Evolutionary conservation across 2,888 invertebrate genomes (phyloP), one percentile per base, ranked within the genome.

Genomic region (Phoronis australis): DNA sequence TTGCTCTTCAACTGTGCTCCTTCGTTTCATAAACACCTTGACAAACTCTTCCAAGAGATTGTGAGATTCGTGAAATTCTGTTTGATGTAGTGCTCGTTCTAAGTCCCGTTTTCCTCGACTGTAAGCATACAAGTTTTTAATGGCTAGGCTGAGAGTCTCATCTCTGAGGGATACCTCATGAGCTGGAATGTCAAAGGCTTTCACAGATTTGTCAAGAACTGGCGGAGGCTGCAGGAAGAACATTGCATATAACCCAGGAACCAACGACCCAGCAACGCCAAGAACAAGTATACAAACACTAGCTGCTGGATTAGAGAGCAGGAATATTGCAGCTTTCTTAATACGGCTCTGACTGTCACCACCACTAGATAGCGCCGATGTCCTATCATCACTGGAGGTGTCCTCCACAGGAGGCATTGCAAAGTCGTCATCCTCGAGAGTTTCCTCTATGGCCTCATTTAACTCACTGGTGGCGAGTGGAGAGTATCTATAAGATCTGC

Each of bases 101-200:
- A 39, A 5, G 18, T 26, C 31, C 5, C 47, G 40, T n/a, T 21
- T 23, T n/a, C 31, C 15, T 35, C 41, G 25, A 15, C 5, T 6
- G 4, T 43, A 5, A n/a, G 15, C 15, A 22, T 43, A 22, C 26
- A 26, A 21, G 27, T 44, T 15, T 4, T n/a, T n/a, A 18, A 25
- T 43, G 20, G 54, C 57, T 15, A 38, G 21, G 20, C 20, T 2
- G 21, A 69, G 50, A 3, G 70, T 67, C 25, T 65, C 66, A 46
- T 58, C 65, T 41, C 65, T 51, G 24, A 59, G 49, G 6, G 68
- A 68, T 1, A 64, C 69, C 42, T 61, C 48, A 48, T 72, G 71
- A 45, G 69, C 63, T 25, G 72, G 72, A 54, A 71, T 72, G 46
- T 59, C 59, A 52, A 72, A 72, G 15, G 72, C 65, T 35, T 62